Conservation (phyloP, 2,888 invertebrate genomes). For the Ceraclea dissimilis region DNA sequence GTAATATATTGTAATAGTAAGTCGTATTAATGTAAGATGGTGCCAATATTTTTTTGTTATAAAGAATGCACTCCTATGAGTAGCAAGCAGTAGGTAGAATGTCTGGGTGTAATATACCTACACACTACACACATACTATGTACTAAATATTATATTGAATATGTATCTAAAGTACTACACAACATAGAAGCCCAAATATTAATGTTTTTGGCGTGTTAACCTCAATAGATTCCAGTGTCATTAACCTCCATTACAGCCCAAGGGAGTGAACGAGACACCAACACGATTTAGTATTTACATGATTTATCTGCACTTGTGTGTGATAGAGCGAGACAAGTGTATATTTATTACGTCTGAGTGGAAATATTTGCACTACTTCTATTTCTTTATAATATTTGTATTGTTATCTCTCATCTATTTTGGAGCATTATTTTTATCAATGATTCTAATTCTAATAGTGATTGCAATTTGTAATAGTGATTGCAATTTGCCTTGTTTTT, state of each 20-base stretch:
- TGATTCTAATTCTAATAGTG: too few relatives aligned
- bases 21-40: too few relatives aligned
- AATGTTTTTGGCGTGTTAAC: constrained; percentile 1
- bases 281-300: not conserved
- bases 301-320: not conserved
- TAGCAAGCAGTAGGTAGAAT: too few relatives aligned
- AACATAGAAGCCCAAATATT: not conserved
- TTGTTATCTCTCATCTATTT: not conserved
- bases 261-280: not conserved
- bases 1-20: too few relatives aligned
- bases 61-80: too few relatives aligned
- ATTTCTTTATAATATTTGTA: not conserved
- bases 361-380: not conserved
- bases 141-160: too few relatives aligned
- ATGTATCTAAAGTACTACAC: too few relatives aligned
- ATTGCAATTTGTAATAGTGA: too few relatives aligned
- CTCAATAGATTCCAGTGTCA: not conserved
- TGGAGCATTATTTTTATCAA: not conserved
- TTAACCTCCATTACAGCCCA: not conserved
- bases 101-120: too few relatives aligned
- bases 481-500: too few relatives aligned
- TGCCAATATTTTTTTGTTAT: too few relatives aligned
- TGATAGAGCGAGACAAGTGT: not conserved
- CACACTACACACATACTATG: too few relatives aligned
- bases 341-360: not conserved